A percentile compares a stretch with the other conserved stretches of the same genome.
Conservation (phyloP, 2,888 invertebrate species). For the Sesia apiformis region DNA sequence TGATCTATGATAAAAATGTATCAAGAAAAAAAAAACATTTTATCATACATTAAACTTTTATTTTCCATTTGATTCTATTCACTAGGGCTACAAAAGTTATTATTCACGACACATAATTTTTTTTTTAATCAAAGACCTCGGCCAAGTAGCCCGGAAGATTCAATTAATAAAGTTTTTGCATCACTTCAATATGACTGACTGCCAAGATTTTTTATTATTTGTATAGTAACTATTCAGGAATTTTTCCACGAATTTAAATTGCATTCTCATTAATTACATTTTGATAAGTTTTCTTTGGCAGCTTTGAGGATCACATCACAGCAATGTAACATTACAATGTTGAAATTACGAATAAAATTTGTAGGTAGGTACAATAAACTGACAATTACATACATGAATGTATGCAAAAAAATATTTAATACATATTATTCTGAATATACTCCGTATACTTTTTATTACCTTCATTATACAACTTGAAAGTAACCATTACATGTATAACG, state of each 20-base stretch:
- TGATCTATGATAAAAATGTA: not conserved
- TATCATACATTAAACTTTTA: not conserved
- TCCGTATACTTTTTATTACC: too few species aligned
- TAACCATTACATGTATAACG: conserved; percentile 9
- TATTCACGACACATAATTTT: not conserved
- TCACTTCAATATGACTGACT: not conserved
- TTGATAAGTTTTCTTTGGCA: conserved; percentile 23
- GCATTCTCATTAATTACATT: not conserved
- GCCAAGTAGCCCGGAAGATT: too few species aligned
- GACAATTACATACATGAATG: too few species aligned
- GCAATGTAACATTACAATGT: not conserved
- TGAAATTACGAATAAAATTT: not conserved
- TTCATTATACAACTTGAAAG: too few species aligned
- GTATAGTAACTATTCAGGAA: not conserved
- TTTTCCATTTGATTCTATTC: not conserved
- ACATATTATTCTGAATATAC: too few species aligned
- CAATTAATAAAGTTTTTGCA: not conserved
- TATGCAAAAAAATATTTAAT: too few species aligned
- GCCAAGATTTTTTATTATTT: not conserved
- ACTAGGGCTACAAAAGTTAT: not conserved
- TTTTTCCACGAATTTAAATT: not conserved
- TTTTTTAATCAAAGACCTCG: not conserved
- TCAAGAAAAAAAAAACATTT: not conserved
- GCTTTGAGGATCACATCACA: conserved; percentile 17
- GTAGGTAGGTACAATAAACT: not conserved